A percentile compares a stretch with the other conserved stretches of the same genome.
These are phyloP conservation scores for Athene noctua DNA, from an alignment of 2,113 vertebrate species.

Conservation along the genomic window DNA sequence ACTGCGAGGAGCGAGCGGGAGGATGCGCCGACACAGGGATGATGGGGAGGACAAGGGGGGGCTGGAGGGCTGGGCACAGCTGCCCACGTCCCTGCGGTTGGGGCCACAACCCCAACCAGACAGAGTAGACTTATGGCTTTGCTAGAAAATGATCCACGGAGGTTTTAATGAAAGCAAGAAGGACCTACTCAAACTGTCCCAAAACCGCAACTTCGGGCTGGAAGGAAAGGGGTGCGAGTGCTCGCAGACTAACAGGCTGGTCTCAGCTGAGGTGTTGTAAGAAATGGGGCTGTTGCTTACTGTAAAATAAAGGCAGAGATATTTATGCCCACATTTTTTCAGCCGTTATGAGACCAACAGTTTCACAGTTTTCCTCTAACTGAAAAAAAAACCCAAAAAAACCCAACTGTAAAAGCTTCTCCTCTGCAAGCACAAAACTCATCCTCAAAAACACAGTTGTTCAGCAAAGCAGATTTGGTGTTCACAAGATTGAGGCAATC, in stretches of 20 bases:
- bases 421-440: not conserved
- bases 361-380: not conserved
- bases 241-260: not conserved
- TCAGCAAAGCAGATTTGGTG: not conserved
- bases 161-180: not conserved
- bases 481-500: not conserved
- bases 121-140: accelerated
- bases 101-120: not conserved
- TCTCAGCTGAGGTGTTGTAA: not conserved
- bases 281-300: not conserved
- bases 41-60: not conserved
- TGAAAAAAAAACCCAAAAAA: not conserved
- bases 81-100: accelerated
- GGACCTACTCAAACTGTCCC: not conserved
- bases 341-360: not conserved
- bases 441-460: not conserved
- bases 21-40: not conserved
- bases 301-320: not conserved
- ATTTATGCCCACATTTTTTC: not conserved
- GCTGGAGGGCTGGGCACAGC: not conserved
- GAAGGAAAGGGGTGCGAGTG: not conserved
- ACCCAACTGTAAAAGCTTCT: not conserved
- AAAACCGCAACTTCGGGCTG: not conserved
- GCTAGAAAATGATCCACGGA: accelerated
- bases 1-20: not conserved